A percentile compares a stretch with the other conserved stretches of the same genome.
Conservation (phyloP, 2,113 vertebrate species). For the Tor tambroides region DNA sequence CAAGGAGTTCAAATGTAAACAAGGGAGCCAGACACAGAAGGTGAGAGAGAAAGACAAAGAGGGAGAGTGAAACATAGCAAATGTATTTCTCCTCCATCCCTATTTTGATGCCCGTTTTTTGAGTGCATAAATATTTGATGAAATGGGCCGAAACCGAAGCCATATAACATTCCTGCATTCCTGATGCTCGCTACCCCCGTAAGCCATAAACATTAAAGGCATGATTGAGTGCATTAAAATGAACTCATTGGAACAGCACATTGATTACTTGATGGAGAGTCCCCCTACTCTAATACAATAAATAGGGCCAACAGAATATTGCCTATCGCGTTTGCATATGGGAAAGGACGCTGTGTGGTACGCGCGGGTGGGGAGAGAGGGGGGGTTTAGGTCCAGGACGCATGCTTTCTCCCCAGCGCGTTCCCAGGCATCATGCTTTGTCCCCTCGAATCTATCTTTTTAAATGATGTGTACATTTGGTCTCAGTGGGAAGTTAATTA, state of each 20-base stretch:
- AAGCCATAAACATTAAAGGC: conserved; percentile 96
- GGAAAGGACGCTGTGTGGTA: conserved; percentile 52
- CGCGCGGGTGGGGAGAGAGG: neutral
- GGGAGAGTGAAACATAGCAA: conserved; percentile 80
- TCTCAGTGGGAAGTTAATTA: conserved; percentile 88
- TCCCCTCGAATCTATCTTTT: conserved; percentile 68
- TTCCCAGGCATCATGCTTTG: conserved; percentile 57
- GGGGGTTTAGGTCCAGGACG: neutral
- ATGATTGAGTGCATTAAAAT: conserved; percentile 99
- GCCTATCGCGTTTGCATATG: conserved; percentile 72
- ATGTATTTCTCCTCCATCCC: conserved; percentile 90
- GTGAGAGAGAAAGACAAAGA: conserved; percentile 59
- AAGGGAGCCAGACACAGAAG: conserved; percentile 83
- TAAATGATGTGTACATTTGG: conserved; percentile 73
- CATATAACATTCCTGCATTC: conserved; percentile 97
- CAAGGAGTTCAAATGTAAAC: conserved; percentile 65
- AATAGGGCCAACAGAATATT: conserved; percentile 47
- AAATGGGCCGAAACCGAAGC: conserved; percentile 95
- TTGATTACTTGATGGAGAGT: conserved; percentile 92
- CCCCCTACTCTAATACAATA: conserved; percentile 78
- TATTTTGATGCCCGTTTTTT: conserved; percentile 97
- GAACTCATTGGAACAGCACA: conserved; percentile 94
- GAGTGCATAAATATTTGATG: conserved; percentile 96
- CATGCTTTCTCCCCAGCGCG: neutral
- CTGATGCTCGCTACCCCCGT: conserved; percentile 88